A percentile compares a stretch with the other conserved stretches of the same genome.
These are phyloP conservation scores for Parochlus steinenii DNA, from an alignment of 2,888 invertebrate genomes.

Conservation along the genomic window DNA sequence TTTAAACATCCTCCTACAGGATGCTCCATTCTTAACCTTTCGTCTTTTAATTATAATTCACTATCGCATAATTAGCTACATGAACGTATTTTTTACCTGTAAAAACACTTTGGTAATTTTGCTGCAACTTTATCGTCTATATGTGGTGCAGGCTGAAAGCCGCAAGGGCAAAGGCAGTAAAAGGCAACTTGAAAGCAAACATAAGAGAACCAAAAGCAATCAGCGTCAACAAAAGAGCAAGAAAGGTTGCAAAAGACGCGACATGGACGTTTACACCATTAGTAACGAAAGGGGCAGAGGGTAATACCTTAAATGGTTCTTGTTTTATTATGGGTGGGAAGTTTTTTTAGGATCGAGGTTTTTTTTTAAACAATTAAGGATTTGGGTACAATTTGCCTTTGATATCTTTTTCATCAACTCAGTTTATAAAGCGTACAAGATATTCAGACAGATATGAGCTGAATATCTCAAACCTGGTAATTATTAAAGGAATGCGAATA, in stretches of 20 bases:
- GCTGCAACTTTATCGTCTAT: constrained; percentile 67
- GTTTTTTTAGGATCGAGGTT: too few relatives aligned
- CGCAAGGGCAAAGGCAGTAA: constrained; percentile 28
- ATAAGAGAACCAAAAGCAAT: constrained; percentile 20
- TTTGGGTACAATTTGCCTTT: too few relatives aligned
- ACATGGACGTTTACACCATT: constrained; percentile 36
- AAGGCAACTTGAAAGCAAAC: constrained; percentile 19
- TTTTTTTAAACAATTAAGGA: too few relatives aligned
- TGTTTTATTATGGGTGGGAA: too few relatives aligned
- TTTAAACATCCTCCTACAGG: constrained; percentile 71
- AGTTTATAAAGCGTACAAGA: too few relatives aligned
- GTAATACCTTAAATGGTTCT: too few relatives aligned
- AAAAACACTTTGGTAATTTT: constrained; percentile 76
- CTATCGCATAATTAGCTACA: constrained; percentile 79
- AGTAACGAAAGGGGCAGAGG: constrained; percentile 24
- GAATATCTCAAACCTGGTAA: too few relatives aligned
- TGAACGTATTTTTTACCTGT: constrained; percentile 93
- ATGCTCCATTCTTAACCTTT: constrained; percentile 77
- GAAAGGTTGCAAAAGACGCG: constrained; percentile 24
- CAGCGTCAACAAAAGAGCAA: constrained; percentile 19
- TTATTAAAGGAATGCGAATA: too few relatives aligned
- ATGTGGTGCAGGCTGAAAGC: constrained; percentile 60
- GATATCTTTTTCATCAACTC: too few relatives aligned
- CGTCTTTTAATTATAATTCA: constrained; percentile 72
- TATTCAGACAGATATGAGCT: too few relatives aligned